Percentiles rank a stretch among this genome's conserved stretches.
Evolutionary conservation across 2,113 vertebrate species (phyloP).

Genomic region (Atherinomorus stipes): DNA sequence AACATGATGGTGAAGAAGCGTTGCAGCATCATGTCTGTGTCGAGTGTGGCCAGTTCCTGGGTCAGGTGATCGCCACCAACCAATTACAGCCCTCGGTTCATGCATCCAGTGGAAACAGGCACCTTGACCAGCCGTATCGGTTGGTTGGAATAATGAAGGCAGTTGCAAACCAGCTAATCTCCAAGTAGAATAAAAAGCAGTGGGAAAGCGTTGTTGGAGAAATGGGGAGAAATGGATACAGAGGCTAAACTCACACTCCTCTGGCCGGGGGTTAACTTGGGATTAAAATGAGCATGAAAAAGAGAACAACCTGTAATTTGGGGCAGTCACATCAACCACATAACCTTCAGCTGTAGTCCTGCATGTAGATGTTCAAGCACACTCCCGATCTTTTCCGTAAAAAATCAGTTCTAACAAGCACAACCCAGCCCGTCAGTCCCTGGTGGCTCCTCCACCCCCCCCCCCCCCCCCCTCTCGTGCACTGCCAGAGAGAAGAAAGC

Average conservation of each 20-base stretch:
- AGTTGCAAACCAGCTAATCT: slow-evolving; percentile 41
- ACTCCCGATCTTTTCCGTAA: slow-evolving; percentile 50
- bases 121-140: slow-evolving; percentile 8
- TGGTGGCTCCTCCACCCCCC: slow-evolving; percentile 14
- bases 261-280: slow-evolving; percentile 42
- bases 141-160: slow-evolving; percentile 43
- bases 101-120: slow-evolving; percentile 34
- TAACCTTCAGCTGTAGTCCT: slow-evolving; percentile 58
- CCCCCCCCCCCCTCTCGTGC: slow-evolving; percentile 21
- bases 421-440: slow-evolving; percentile 54
- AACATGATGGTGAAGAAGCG: slow-evolving; percentile 96
- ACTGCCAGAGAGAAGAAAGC: slow-evolving; percentile 73
- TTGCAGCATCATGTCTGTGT: slow-evolving; percentile 90
- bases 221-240: slow-evolving; percentile 19
- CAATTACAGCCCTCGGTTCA: slow-evolving; percentile 38
- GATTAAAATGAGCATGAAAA: slow-evolving; percentile 57
- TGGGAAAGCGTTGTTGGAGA: slow-evolving; percentile 11
- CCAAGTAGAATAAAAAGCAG: slow-evolving; percentile 1
- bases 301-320: slow-evolving; percentile 43
- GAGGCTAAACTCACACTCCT: slow-evolving; percentile 44
- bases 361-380: slow-evolving; percentile 80
- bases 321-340: slow-evolving; percentile 48
- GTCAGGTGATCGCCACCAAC: slow-evolving; percentile 84
- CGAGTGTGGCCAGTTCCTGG: slow-evolving; percentile 85
- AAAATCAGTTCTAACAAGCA: slow-evolving; percentile 67